Evolutionary conservation across 2,113 vertebrate species (phyloP), one percentile per base, ranked within the genome.

Genomic region (Axis porcinus): DNA sequence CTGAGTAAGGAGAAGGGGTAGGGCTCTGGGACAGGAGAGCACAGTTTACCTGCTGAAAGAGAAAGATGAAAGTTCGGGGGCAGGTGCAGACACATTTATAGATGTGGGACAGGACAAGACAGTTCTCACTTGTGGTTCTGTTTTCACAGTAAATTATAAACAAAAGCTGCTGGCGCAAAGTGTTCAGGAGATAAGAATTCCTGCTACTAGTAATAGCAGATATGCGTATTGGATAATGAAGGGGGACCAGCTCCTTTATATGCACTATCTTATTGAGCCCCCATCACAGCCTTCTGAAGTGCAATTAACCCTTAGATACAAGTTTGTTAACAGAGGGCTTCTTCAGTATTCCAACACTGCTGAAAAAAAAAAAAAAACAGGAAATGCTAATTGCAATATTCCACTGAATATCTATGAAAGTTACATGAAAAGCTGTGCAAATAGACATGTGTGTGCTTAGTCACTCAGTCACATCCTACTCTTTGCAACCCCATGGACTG

Each of bases 251-350:
- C 21, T 52, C 21, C 84, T 52, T n/a, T 58, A 47, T 5, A n/a
- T 1, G 1, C 11, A 6, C 43, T n/a, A 23, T 10, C 6, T 28
- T 27, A 52, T 0, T 19, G 30, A 45, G 15, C 50, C 76, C 8
- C 40, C 2, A 40, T 52, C 52, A 57, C 30, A 43, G 12, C 54
- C 28, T 54, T 76, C 86, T 52, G 58, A 45, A n/a, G 50, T 54
- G 23, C 74, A 19, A 55, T 86, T 55, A 33, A 83, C 47, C 21
- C 62, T 57, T 86, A 74, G 60, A 54, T 58, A 43, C 19, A 28
- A 83, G 28, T 64, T 79, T 62, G 14, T 74, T 60, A 60, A 33
- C 21, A 60, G 28, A 86, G 62, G 55, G 8, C 14, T 58, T 36
- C 15, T 86, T 58, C 15, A 5, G 28, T 23, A 76, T 86, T 84